phyloP scores from a whole-genome alignment of 2,113 vertebrate species.

The Eubucco bourcierii region DNA sequence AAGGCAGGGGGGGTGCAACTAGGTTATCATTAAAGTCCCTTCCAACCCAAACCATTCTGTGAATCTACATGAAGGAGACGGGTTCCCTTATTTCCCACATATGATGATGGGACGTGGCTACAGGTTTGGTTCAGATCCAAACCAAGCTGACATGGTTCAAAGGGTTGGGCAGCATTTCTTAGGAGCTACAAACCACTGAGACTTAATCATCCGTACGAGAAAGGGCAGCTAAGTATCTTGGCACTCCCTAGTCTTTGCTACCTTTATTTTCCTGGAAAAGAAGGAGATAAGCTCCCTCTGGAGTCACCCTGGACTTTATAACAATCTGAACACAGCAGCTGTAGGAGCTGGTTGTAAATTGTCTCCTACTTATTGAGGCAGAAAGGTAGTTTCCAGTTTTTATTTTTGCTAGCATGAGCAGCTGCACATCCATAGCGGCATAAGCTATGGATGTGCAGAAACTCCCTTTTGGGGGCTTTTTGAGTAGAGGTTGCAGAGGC shows the following conservation, averaged over 20 bases:
- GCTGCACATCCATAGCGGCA: too few species aligned
- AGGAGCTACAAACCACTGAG: background rate
- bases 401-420: fast-evolving
- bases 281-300: background rate
- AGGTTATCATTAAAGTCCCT: too few species aligned
- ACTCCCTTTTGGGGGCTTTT: too few species aligned
- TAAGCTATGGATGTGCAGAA: background rate
- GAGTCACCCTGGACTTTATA: background rate
- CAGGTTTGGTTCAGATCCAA: fast-evolving
- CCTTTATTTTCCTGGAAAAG: background rate
- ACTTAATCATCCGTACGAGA: background rate
- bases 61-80: background rate
- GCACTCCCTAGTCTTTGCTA: background rate
- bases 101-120: fast-evolving
- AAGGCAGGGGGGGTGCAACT: too few species aligned
- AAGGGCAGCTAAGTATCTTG: background rate
- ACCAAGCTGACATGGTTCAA: background rate
- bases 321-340: background rate
- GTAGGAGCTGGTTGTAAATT: background rate
- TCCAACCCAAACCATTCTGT: background rate
- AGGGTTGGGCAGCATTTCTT: background rate
- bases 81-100: background rate
- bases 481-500: too few species aligned
- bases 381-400: background rate
- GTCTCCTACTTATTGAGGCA: background rate